phyloP scores from a whole-genome alignment of 2,113 vertebrate species.

The Chaetops frenatus region DNA sequence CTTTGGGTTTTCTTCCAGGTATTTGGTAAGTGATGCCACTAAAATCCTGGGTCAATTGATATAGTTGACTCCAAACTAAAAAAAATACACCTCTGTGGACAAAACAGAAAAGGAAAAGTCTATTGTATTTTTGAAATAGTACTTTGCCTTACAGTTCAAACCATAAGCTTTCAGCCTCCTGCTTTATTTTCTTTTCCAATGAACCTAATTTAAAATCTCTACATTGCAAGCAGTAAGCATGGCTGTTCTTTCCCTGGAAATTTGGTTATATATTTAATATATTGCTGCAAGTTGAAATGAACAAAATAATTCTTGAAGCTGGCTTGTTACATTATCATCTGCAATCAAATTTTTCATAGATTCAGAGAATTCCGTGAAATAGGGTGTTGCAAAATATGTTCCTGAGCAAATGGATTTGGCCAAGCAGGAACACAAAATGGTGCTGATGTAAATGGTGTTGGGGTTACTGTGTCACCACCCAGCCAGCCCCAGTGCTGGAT shows the following conservation, averaged over 20 bases:
- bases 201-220: not conserved
- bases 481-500: accelerated
- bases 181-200: not conserved
- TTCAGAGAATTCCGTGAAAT: not conserved
- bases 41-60: not conserved
- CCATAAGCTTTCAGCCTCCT: not conserved
- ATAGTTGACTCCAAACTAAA: not conserved
- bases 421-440: not conserved
- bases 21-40: not conserved
- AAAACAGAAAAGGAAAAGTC: not conserved
- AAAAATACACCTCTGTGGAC: not conserved
- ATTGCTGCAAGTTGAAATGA: not conserved
- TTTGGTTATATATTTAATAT: not conserved
- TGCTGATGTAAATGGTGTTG: not conserved
- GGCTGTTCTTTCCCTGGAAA: not conserved
- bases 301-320: not conserved
- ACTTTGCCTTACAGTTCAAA: not conserved
- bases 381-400: not conserved
- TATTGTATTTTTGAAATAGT: not conserved
- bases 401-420: not conserved
- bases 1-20: not conserved
- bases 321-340: not conserved
- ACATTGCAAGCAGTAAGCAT: not conserved
- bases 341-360: not conserved
- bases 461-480: not conserved